Evolutionary conservation across 1,140 invertebrate genomes (phyloP).

Genomic region (Drosophila insularis): DNA sequence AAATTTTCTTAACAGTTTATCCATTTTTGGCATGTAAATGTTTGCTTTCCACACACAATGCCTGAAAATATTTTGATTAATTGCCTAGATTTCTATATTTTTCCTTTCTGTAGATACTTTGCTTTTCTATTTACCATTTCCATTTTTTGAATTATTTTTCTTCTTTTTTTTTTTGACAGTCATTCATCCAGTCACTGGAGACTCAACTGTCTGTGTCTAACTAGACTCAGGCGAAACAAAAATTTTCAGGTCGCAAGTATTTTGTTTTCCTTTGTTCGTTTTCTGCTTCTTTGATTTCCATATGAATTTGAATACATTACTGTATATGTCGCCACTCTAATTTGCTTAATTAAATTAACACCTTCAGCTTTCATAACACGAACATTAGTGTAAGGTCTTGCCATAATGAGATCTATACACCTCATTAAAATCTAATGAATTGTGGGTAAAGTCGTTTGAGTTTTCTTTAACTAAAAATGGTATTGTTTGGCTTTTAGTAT

Average conservation of each 20-base stretch:
- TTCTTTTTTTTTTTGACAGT: slow-evolving; percentile 24
- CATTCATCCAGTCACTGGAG: slow-evolving; percentile 23
- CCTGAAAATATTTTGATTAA: not conserved
- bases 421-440: slow-evolving; percentile 2
- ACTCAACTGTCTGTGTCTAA: slow-evolving; percentile 35
- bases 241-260: slow-evolving; percentile 21
- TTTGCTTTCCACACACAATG: not conserved
- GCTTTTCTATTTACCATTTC: not conserved
- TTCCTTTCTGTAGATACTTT: not conserved
- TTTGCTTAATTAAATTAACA: slow-evolving; percentile 8
- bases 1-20: not conserved
- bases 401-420: not conserved
- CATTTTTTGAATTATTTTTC: not conserved
- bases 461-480: not conserved
- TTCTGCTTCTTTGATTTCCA: slow-evolving; percentile 7
- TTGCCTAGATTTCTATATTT: not conserved
- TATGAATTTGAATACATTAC: not conserved
- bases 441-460: not conserved
- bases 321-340: not conserved
- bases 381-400: not conserved
- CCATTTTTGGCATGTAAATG: slow-evolving; percentile 5
- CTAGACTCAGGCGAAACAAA: slow-evolving; percentile 11
- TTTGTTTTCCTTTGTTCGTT: not conserved
- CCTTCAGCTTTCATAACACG: not conserved
- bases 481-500: not conserved